Evolutionary conservation across 2,113 vertebrate genomes (phyloP), one percentile per base, ranked within the genome.

Genomic region (Hippolais icterina): DNA sequence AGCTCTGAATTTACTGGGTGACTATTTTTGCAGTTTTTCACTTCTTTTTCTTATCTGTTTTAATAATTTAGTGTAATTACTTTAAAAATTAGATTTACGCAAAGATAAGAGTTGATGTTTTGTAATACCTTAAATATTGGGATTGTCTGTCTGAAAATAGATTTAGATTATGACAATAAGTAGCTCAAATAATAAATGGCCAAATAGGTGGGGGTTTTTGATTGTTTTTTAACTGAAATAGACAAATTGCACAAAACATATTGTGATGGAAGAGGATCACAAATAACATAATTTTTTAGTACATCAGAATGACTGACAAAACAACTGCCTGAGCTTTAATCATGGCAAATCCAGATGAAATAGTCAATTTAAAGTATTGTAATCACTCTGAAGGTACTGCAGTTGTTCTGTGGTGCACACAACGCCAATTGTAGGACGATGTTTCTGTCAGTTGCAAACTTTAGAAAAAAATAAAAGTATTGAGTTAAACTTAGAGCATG

Each of bases 401-500:
- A 96, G 96, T 92, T 95, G 90, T 88, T 97, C 59, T 83, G 11
- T 42, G 64, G 61, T 77, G 64, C 56, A 47, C 35, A 88, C 54
- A 90, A 37, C 2, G 25, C 92, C 93, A 96, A 91, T 75, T 93
- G 44, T n/a, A 93, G 65, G 44, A 64, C 60, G 65, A 84, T 7
- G 49, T 35, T 90, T 79, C 89, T 82, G 57, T 87, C 84, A 94
- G 74, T 37, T 83, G 54, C 63, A 90, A 69, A 70, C 76, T 90
- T 96, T 84, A 90, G 92, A 27, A 90, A 83, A 63, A 74, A 95
- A 84, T 93, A 90, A 93, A 87, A 87, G 37, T 88, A 93, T 33
- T 64, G 56, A 93, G 74, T 89, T 91, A 95, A 94, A 95, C 83
- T 90, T 96, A 86, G 94, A 96, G 92, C 76, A 96, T 37, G 90